Evolutionary conservation across 2,797 vertebrate species (phyloP).

Genomic region (Ctenosaura bakeri): DNA sequence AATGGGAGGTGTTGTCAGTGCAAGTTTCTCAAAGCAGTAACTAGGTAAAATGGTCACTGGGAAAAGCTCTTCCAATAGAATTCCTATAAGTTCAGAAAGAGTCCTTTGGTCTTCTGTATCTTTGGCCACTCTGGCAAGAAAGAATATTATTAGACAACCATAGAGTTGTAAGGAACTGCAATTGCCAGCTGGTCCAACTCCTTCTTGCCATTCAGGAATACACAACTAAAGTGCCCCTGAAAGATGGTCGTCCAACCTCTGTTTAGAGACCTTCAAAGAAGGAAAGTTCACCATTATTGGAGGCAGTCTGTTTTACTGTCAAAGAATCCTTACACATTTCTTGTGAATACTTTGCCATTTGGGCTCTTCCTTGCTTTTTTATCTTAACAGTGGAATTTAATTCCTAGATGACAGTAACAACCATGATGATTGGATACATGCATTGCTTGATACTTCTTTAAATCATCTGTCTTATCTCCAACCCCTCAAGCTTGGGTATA

Average conservation of each 20-base stretch:
- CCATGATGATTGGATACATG: not conserved
- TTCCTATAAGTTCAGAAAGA: not conserved
- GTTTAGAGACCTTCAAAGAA: too few relatives aligned
- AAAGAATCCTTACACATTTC: not conserved
- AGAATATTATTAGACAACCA: too few relatives aligned
- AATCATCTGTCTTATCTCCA: not conserved
- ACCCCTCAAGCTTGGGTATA: too few relatives aligned
- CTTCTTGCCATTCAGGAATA: too few relatives aligned
- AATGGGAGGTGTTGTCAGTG: not conserved
- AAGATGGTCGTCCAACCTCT: too few relatives aligned
- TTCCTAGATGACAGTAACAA: not conserved
- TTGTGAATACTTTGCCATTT: not conserved
- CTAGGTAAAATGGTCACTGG: too few relatives aligned
- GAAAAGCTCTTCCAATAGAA: too few relatives aligned
- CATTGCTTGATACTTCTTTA: not conserved
- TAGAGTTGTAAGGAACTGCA: too few relatives aligned
- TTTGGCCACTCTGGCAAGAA: not conserved
- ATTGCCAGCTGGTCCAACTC: too few relatives aligned
- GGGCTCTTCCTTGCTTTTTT: not conserved
- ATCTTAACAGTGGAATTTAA: not conserved
- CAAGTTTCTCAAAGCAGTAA: not conserved
- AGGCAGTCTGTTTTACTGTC: too few relatives aligned
- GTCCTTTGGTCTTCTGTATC: not conserved
- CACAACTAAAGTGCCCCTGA: too few relatives aligned
- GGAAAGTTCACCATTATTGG: too few relatives aligned